Evolutionary conservation across 2,888 invertebrate species (phyloP).

Genomic region (Leptothorax acervorum): DNA sequence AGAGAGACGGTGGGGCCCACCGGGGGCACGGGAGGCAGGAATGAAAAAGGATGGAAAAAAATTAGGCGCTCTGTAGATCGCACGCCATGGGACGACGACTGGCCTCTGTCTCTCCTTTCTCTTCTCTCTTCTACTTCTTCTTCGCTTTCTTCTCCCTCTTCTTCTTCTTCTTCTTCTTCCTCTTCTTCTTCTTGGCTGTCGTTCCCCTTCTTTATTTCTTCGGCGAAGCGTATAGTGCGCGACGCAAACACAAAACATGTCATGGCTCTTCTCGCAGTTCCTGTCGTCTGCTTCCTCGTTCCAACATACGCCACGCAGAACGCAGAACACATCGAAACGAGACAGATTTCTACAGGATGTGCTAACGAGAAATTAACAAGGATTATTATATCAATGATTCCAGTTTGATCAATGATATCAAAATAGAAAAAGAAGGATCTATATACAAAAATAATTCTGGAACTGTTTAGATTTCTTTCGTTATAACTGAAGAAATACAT

Average conservation of each 20-base stretch:
- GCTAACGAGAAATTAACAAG: background rate
- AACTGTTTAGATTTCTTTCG: background rate
- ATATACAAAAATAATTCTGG: background rate
- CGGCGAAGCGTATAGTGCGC: slow-evolving; percentile 71
- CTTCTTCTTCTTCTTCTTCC: slow-evolving; percentile 5
- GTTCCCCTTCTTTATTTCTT: slow-evolving; percentile 42
- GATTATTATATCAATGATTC: background rate
- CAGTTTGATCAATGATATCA: background rate
- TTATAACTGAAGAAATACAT: background rate
- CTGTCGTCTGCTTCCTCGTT: slow-evolving; percentile 42
- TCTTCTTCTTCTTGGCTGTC: slow-evolving; percentile 17
- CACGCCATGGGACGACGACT: slow-evolving; percentile 77
- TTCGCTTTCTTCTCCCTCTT: slow-evolving; percentile 9
- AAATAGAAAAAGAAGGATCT: background rate
- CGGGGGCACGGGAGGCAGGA: slow-evolving; percentile 66
- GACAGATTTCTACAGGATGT: background rate
- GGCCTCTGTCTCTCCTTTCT: slow-evolving; percentile 50
- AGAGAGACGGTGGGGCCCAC: slow-evolving; percentile 35
- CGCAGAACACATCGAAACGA: background rate
- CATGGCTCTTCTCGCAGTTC: slow-evolving; percentile 61
- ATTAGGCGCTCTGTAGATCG: slow-evolving; percentile 79
- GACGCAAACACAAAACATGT: slow-evolving; percentile 71
- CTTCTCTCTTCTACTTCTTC: slow-evolving; percentile 37
- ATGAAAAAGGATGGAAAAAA: slow-evolving; percentile 78
- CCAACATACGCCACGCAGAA: background rate